Conservation (phyloP, 2,113 vertebrate genomes). For the Trogon melanurus region DNA sequence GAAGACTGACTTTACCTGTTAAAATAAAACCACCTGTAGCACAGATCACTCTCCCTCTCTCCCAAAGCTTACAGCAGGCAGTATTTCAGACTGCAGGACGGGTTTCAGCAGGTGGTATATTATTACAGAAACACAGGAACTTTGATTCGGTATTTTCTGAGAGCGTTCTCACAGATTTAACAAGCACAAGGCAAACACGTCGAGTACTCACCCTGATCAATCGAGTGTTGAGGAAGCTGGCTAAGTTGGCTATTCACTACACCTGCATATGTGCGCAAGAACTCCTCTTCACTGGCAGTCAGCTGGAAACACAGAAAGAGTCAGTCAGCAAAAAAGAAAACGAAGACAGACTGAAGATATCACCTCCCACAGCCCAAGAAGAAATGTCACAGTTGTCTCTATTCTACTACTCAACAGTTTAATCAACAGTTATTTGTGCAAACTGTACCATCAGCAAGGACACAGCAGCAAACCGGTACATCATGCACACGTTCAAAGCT, state of each 20-base stretch:
- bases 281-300: slow-evolving; percentile 95
- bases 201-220: slow-evolving; percentile 91
- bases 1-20: not conserved
- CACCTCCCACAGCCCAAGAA: not conserved
- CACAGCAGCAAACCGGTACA: not conserved
- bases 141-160: not conserved
- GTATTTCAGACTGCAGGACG: rapidly evolving
- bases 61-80: not conserved
- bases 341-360: not conserved
- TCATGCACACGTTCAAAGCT: rapidly evolving
- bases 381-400: not conserved
- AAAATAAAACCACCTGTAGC: not conserved
- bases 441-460: not conserved
- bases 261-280: slow-evolving; percentile 93
- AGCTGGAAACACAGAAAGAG: slow-evolving; percentile 76
- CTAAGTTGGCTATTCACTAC: slow-evolving; percentile 98
- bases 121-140: not conserved
- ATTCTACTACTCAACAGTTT: not conserved
- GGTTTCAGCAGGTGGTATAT: not conserved
- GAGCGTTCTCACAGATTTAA: not conserved
- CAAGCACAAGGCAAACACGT: not conserved
- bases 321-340: not conserved
- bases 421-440: not conserved
- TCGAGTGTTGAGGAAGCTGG: slow-evolving; percentile 96
- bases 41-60: not conserved